Conservation (phyloP, 2,797 vertebrate species). For the Microtus californicus region DNA sequence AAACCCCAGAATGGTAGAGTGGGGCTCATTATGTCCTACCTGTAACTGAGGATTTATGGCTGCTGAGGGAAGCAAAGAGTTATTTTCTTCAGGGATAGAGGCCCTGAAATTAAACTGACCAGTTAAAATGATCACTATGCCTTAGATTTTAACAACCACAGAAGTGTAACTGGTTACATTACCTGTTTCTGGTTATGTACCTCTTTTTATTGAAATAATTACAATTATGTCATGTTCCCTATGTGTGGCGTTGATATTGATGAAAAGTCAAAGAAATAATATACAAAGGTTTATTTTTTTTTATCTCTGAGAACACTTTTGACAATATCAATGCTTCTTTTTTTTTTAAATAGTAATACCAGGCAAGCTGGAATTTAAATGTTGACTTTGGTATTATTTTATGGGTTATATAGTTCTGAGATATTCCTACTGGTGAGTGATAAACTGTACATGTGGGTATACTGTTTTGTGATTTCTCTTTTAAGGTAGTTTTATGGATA, state of each 20-base stretch:
- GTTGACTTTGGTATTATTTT: not conserved
- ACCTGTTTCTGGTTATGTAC: not conserved
- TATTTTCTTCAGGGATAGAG: not conserved
- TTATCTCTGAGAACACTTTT: constrained; percentile 29
- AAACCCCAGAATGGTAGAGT: too few species aligned
- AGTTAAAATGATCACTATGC: not conserved
- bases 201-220: constrained; percentile 53
- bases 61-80: too few species aligned
- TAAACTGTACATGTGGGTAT: not conserved
- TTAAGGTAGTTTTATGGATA: not conserved
- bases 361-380: constrained; percentile 36
- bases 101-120: too few species aligned
- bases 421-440: not conserved
- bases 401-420: not conserved
- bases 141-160: constrained; percentile 49
- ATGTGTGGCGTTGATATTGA: constrained; percentile 18
- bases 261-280: constrained; percentile 69
- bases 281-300: not conserved
- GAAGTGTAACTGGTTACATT: not conserved
- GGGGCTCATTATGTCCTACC: accelerated
- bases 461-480: constrained; percentile 62
- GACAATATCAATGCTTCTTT: constrained; percentile 34
- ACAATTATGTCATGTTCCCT: constrained; percentile 70
- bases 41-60: not conserved
- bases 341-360: constrained; percentile 23